Conservation (phyloP, 1,140 invertebrate species). For the Dreissena polymorpha region DNA sequence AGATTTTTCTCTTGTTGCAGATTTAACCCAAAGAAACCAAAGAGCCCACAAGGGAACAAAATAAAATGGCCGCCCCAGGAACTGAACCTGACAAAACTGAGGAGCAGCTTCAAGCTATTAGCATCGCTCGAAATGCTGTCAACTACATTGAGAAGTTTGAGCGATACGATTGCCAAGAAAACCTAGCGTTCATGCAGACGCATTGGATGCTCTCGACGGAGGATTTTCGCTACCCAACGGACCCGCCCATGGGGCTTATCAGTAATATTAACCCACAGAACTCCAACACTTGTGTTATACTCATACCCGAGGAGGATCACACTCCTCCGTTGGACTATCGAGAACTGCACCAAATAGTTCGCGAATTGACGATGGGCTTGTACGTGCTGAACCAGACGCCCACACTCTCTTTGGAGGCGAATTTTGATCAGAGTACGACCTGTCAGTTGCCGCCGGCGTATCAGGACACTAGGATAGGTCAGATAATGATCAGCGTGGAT, state of each 20-base stretch:
- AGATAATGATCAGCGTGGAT: slow-evolving; percentile 76
- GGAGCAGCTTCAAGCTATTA: slow-evolving; percentile 53
- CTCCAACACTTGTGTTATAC: slow-evolving; percentile 61
- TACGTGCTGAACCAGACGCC: slow-evolving; percentile 79
- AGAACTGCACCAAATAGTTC: slow-evolving; percentile 78
- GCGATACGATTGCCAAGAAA: slow-evolving; percentile 76
- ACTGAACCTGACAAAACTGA: slow-evolving; percentile 34
- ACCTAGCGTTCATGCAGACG: slow-evolving; percentile 68
- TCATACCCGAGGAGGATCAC: slow-evolving; percentile 61
- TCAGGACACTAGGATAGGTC: slow-evolving; percentile 76
- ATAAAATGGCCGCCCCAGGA: background rate
- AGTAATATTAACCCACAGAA: slow-evolving; percentile 66
- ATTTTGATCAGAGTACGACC: slow-evolving; percentile 76
- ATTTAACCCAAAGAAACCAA: too few species aligned
- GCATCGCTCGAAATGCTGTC: slow-evolving; percentile 69
- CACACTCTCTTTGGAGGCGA: slow-evolving; percentile 74
- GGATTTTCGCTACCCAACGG: slow-evolving; percentile 73
- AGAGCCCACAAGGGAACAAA: too few species aligned
- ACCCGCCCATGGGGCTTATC: slow-evolving; percentile 75
- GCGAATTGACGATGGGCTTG: slow-evolving; percentile 78
- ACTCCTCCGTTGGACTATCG: slow-evolving; percentile 63
- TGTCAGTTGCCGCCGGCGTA: slow-evolving; percentile 79
- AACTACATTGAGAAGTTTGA: slow-evolving; percentile 76
- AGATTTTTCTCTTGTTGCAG: too few species aligned
- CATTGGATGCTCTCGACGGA: slow-evolving; percentile 78